Percentiles rank a stretch among this genome's conserved stretches.
phyloP scores from a whole-genome alignment of 2,888 invertebrate species.

The Dynastes hyllus region DNA sequence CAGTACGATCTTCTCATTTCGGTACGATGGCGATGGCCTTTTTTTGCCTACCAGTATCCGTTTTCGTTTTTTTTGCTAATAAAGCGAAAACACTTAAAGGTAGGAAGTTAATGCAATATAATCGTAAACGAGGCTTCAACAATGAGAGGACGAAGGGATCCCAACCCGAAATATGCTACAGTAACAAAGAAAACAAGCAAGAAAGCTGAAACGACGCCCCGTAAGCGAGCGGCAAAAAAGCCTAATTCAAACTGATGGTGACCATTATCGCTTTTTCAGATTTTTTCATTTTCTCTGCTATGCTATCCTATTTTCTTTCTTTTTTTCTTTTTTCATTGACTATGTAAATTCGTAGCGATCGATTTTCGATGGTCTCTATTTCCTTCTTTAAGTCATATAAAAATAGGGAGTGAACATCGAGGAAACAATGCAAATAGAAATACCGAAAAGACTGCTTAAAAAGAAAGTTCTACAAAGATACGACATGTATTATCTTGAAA shows the following conservation, averaged over 20 bases:
- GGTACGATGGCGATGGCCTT: background rate
- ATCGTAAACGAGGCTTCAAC: constrained; percentile 35
- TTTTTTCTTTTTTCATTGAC: constrained; percentile 13
- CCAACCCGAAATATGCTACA: constrained; percentile 33
- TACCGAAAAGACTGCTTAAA: too few species aligned
- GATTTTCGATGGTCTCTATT: constrained; percentile 6
- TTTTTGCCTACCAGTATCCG: constrained; percentile 1
- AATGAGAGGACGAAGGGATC: constrained; percentile 38
- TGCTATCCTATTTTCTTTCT: background rate
- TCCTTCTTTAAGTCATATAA: too few species aligned
- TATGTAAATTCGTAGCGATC: constrained; percentile 34
- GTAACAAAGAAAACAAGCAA: constrained; percentile 44
- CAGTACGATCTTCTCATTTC: background rate
- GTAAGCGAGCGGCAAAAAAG: constrained; percentile 31
- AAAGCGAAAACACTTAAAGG: constrained; percentile 38
- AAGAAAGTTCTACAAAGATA: too few species aligned
- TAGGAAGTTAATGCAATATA: constrained; percentile 42
- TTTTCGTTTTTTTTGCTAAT: constrained; percentile 37
- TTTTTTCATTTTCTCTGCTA: constrained; percentile 29
- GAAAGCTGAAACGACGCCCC: constrained; percentile 17
- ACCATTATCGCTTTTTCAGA: constrained; percentile 39
- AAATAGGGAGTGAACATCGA: too few species aligned
- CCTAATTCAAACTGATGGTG: constrained; percentile 45
- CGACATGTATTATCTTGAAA: too few species aligned
- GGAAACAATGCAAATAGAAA: too few species aligned